A percentile compares a stretch with the other conserved stretches of the same genome.
These are phyloP conservation scores for Ochropacha duplaris DNA, from an alignment of 2,888 invertebrate species.

Conservation along the genomic window DNA sequence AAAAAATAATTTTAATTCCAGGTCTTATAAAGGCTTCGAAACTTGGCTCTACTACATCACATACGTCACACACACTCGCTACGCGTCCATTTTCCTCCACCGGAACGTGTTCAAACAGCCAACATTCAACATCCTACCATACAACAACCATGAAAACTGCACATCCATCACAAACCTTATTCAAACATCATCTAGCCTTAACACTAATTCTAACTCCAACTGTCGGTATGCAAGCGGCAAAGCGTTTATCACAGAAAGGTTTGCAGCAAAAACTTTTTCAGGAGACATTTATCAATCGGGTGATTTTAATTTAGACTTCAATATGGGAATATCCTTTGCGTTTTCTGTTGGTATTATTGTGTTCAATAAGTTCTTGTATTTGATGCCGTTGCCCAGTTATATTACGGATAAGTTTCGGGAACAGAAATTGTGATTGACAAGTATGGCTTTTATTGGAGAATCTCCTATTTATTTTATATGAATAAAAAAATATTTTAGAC, in stretches of 20 bases:
- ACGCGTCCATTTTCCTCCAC: constrained; percentile 89
- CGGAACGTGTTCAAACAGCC: constrained; percentile 86
- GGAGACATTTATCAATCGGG: constrained; percentile 82
- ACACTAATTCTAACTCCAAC: constrained; percentile 79
- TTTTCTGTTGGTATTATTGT: constrained; percentile 92
- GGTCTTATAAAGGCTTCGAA: constrained; percentile 90
- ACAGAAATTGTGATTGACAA: constrained; percentile 25
- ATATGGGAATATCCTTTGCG: constrained; percentile 91
- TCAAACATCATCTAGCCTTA: constrained; percentile 77
- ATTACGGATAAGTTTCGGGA: constrained; percentile 94
- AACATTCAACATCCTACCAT: constrained; percentile 79
- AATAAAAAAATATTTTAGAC: not conserved
- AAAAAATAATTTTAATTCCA: constrained; percentile 46
- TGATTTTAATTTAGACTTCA: constrained; percentile 87
- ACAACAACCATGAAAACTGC: constrained; percentile 81
- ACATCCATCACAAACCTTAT: constrained; percentile 77
- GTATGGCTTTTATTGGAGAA: not conserved
- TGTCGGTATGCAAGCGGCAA: constrained; percentile 88
- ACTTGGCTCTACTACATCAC: constrained; percentile 92
- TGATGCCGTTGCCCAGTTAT: constrained; percentile 92
- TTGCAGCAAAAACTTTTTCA: constrained; percentile 80
- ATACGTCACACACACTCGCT: constrained; percentile 90
- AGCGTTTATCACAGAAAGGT: constrained; percentile 88
- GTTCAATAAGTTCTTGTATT: constrained; percentile 92
- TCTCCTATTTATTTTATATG: not conserved